Conservation (phyloP, 64 coral and sea anemone genomes). For the Acropora yongei region DNA sequence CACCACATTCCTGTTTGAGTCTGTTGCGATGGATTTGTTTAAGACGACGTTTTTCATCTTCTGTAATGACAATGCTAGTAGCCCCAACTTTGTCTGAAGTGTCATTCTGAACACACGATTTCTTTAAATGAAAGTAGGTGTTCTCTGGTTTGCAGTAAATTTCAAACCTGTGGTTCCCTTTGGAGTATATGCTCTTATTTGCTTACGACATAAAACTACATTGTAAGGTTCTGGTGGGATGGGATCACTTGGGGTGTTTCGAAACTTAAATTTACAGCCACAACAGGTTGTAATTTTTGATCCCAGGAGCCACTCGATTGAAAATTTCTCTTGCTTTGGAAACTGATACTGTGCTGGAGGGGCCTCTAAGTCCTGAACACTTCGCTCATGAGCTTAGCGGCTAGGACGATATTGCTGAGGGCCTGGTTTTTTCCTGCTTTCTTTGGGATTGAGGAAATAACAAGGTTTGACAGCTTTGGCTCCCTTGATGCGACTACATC, state of each 20-base stretch:
- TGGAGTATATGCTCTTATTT: slow-evolving; percentile 45
- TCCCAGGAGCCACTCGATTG: slow-evolving; percentile 30
- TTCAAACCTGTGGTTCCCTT: slow-evolving; percentile 22
- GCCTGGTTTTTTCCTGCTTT: slow-evolving; percentile 64
- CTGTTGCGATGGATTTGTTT: slow-evolving; percentile 12
- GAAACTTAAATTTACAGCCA: slow-evolving; percentile 39
- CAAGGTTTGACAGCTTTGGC: slow-evolving; percentile 12
- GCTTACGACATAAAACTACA: slow-evolving; percentile 33
- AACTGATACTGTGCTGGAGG: slow-evolving; percentile 16
- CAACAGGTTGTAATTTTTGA: slow-evolving; percentile 43
- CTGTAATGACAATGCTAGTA: background rate
- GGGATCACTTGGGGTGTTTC: slow-evolving; percentile 42
- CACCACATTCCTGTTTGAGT: slow-evolving; percentile 19
- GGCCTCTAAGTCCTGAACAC: slow-evolving; percentile 32
- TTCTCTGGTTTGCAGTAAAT: slow-evolving; percentile 35
- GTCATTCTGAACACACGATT: slow-evolving; percentile 5
- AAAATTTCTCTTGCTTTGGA: slow-evolving; percentile 14
- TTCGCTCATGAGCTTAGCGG: slow-evolving; percentile 22
- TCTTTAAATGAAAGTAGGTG: slow-evolving; percentile 43
- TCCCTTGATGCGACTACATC: slow-evolving; percentile 22
- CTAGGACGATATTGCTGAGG: slow-evolving; percentile 53
- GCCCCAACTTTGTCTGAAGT: slow-evolving; percentile 8
- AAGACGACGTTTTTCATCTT: background rate
- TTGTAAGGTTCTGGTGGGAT: slow-evolving; percentile 48
- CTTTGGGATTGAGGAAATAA: slow-evolving; percentile 26